phyloP scores from a whole-genome alignment of 2,797 vertebrate genomes.

The Benthosema pterotum region DNA sequence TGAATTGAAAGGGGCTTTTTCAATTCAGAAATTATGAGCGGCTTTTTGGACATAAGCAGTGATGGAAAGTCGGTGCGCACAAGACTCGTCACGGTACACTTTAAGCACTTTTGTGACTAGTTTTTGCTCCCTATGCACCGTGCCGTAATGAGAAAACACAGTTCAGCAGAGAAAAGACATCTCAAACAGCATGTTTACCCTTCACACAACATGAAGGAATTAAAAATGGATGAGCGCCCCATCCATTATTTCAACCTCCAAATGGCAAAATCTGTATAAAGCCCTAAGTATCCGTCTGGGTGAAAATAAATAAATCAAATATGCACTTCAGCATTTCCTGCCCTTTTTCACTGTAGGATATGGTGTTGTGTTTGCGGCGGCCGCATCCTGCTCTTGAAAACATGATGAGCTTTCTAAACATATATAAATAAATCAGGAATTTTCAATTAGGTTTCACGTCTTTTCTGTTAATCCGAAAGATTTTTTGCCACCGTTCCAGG shows the following conservation, averaged over 20 bases:
- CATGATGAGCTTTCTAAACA: conserved; percentile 72
- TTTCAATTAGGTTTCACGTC: conserved; percentile 78
- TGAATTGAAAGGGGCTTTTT: conserved; percentile 19
- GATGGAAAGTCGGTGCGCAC: conserved; percentile 53
- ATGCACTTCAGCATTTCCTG: conserved; percentile 81
- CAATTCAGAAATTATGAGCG: conserved; percentile 29
- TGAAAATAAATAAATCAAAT: conserved; percentile 88
- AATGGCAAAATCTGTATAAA: conserved; percentile 86
- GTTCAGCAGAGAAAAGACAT: conserved; percentile 82
- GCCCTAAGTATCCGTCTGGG: conserved; percentile 84
- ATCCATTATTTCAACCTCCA: conserved; percentile 88
- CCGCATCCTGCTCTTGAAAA: conserved; percentile 69
- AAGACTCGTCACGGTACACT: conserved; percentile 69
- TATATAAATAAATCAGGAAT: conserved; percentile 78
- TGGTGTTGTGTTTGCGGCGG: conserved; percentile 64
- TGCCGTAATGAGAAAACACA: conserved; percentile 80
- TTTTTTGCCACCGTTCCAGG: conserved; percentile 94
- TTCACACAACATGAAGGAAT: conserved; percentile 84
- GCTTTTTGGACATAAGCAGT: conserved; percentile 54
- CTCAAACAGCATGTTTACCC: conserved; percentile 86
- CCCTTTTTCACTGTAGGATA: conserved; percentile 70
- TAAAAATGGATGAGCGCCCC: conserved; percentile 84
- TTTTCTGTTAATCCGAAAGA: conserved; percentile 95
- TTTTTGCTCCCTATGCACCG: conserved; percentile 64
- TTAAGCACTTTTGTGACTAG: conserved; percentile 71